Base-by-base conservation (phyloP, 2,888 invertebrate genomes). In the Patella ulyssiponensis region DNA sequence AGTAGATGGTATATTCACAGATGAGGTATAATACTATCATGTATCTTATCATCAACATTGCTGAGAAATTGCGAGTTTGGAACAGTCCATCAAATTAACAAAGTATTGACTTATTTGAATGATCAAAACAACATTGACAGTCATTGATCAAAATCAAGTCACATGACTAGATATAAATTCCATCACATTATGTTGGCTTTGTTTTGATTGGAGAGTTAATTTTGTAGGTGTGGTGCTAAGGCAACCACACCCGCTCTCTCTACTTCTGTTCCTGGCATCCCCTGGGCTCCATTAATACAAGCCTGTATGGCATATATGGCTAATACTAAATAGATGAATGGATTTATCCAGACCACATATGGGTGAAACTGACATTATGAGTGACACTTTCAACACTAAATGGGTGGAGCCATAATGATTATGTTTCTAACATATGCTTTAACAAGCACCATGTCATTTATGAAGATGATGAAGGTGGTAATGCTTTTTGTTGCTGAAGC, bases 401-500 rank as follows among this genome's bases (percentile, higher is more conserved):
- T n/a, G 15, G 75, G 27, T 77, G 73, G 69, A 71, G 53, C 75
- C 75, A 53, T 14, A 23, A 54, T 44, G 33, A 70, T 44, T 71
- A 58, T 51, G n/a, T 44, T 69, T 64, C 15, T 33, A 64, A 15
- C 69, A 53, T n/a, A 56, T 54, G 20, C 20, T 73, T 15, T 64
- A 56, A 11, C 52, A 17, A 23, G 27, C 69, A 53, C 79, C 15
- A 51, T 52, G 51, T 23, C n/a, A 33, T 23, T 14, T 70, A 33
- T 15, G 70, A 12, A 17, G 75, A 73, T 76, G 77, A 15, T 73
- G 73, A 71, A 33, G 64, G 44, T n/a, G n/a, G 73, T 73, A 56
- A 20, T 77, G 77, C 20, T 77, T 84, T 81, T 20, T 87, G 86
- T 78, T 86, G 85, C 17, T 86, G 79, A 74, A 96, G 93, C 92